phyloP scores from a whole-genome alignment of 1,140 invertebrate species.

The Anadara kagoshimensis region DNA sequence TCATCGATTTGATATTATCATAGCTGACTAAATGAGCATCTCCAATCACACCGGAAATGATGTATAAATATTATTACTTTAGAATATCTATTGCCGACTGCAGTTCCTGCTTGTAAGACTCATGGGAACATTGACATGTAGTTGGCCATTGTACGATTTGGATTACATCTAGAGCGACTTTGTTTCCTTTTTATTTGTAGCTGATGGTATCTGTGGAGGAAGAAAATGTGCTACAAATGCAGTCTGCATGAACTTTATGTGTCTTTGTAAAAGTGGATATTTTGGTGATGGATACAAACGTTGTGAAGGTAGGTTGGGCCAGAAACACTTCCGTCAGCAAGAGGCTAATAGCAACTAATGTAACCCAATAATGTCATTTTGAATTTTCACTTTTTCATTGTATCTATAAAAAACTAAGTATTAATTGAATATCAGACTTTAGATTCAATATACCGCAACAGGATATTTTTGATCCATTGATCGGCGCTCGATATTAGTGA shows the following conservation, averaged over 20 bases:
- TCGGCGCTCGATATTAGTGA: too few species aligned
- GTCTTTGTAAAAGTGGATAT: constrained; percentile 17
- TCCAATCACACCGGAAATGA: too few species aligned
- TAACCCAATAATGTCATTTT: background rate
- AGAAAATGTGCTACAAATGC: constrained; percentile 26
- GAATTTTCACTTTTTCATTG: background rate
- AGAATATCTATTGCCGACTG: too few species aligned
- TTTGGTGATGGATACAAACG: constrained; percentile 14
- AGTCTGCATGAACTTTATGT: constrained; percentile 20
- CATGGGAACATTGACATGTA: too few species aligned
- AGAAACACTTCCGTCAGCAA: too few species aligned
- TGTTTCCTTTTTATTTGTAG: background rate
- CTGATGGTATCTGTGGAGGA: constrained; percentile 24
- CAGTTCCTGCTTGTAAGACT: background rate
- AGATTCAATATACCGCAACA: too few species aligned
- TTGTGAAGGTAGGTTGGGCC: constrained; percentile 28
- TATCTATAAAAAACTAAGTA: background rate
- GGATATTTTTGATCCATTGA: too few species aligned
- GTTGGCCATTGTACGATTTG: too few species aligned
- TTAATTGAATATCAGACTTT: background rate
- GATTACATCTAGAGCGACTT: too few species aligned
- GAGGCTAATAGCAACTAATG: background rate
- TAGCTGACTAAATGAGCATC: too few species aligned
- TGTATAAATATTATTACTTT: too few species aligned
- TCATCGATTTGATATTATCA: too few species aligned